Percentiles rank a stretch among this genome's conserved stretches.
These are phyloP conservation scores for Brachionus sp. DNA, from an alignment of 1,140 invertebrate species.

Conservation along the genomic window DNA sequence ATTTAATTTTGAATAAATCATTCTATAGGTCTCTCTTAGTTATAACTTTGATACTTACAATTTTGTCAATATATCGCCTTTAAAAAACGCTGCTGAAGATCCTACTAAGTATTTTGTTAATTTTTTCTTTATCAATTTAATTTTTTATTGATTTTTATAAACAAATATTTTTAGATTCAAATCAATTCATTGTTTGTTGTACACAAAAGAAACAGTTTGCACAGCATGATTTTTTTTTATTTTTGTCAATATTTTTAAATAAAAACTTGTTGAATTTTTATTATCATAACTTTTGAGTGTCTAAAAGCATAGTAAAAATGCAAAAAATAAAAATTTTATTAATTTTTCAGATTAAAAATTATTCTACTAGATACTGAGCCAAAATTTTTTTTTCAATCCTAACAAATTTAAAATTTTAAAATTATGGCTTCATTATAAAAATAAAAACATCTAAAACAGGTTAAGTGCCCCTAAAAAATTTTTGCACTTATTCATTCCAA, in stretches of 20 bases:
- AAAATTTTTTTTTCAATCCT: too few relatives aligned
- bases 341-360: too few relatives aligned
- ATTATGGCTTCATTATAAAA: background rate
- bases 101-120: background rate
- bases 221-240: background rate
- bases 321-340: too few relatives aligned
- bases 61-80: background rate
- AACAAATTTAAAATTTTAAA: background rate
- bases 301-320: too few relatives aligned
- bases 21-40: background rate
- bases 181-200: conserved; percentile 29
- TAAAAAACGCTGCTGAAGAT: background rate
- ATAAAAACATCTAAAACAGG: background rate
- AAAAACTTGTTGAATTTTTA: background rate
- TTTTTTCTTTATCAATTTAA: background rate
- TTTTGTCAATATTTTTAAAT: background rate
- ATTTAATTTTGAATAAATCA: background rate
- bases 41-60: conserved; percentile 19
- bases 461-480: background rate
- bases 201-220: background rate
- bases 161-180: background rate
- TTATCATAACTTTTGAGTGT: background rate
- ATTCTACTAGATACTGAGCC: too few relatives aligned
- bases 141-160: background rate
- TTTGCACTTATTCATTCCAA: background rate